phyloP scores from a whole-genome alignment of 1,140 invertebrate genomes.

The Metopolophium dirhodum region DNA sequence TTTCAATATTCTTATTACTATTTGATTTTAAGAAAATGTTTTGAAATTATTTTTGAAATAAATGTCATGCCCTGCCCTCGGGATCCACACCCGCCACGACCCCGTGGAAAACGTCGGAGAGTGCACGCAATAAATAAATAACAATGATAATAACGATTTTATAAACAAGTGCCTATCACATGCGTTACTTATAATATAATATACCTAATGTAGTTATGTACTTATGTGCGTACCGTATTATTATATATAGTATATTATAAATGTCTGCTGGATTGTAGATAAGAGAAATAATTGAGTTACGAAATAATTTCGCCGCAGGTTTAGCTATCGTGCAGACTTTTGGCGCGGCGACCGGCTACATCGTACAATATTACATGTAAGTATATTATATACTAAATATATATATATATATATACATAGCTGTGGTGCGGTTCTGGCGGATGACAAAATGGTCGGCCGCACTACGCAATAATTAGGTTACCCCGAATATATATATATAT shows the following conservation, averaged over 20 bases:
- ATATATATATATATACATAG: not conserved
- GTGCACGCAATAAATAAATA: not conserved
- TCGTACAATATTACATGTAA: not conserved
- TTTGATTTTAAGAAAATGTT: too few species aligned
- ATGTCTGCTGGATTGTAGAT: not conserved
- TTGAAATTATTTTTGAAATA: too few species aligned
- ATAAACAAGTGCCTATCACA: not conserved
- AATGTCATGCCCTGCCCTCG: too few species aligned
- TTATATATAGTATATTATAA: not conserved
- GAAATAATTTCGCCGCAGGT: not conserved
- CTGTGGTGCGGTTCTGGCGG: not conserved
- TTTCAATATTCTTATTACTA: too few species aligned
- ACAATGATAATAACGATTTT: not conserved
- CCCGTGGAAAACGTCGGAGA: too few species aligned
- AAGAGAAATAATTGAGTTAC: not conserved
- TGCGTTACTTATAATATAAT: not conserved
- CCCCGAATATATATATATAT: not conserved
- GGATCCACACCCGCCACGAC: too few species aligned
- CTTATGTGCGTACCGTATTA: not conserved
- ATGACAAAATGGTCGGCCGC: slow-evolving; percentile 24
- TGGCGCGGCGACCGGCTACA: not conserved
- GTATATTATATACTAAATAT: not conserved
- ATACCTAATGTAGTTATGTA: not conserved
- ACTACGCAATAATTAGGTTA: slow-evolving; percentile 1
- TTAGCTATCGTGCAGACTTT: not conserved